Evolutionary conservation across 2,797 vertebrate species (phyloP).

Genomic region (Microcaecilia unicolor): DNA sequence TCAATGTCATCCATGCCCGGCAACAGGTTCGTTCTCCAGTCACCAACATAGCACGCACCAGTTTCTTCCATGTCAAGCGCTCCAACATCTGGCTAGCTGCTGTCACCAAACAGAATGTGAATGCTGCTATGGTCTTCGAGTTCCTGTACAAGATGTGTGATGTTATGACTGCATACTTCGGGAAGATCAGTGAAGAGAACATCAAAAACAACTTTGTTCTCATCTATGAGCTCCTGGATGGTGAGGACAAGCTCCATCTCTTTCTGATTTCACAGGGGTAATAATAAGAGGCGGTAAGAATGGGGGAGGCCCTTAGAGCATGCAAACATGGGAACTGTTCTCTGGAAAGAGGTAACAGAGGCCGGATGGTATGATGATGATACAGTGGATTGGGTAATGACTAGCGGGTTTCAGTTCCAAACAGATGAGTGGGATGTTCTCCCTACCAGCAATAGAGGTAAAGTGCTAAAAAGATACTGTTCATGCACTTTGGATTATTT

Average conservation of each 20-base stretch:
- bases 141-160: constrained; percentile 99
- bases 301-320: no score
- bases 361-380: no score
- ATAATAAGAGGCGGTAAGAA: no score
- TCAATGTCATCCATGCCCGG: constrained; percentile 95
- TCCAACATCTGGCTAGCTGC: constrained; percentile 99
- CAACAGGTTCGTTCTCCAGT: constrained; percentile 97
- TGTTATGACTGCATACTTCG: constrained; percentile 96
- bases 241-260: constrained; percentile 65
- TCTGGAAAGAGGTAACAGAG: no score
- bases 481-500: no score
- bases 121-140: constrained; percentile 97
- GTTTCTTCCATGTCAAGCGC: constrained; percentile 96
- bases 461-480: no score
- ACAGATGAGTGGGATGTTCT: no score
- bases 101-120: constrained; percentile 99
- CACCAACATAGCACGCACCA: constrained; percentile 97
- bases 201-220: constrained; percentile 99
- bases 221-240: constrained; percentile 95
- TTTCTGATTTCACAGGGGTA: no score
- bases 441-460: no score
- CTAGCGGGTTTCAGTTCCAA: no score
- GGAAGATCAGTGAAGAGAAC: constrained; percentile 98
- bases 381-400: no score
- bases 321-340: no score